phyloP scores from a whole-genome alignment of 53 echinoderm and acorn worm genomes.

The Pentamera pediparva region DNA sequence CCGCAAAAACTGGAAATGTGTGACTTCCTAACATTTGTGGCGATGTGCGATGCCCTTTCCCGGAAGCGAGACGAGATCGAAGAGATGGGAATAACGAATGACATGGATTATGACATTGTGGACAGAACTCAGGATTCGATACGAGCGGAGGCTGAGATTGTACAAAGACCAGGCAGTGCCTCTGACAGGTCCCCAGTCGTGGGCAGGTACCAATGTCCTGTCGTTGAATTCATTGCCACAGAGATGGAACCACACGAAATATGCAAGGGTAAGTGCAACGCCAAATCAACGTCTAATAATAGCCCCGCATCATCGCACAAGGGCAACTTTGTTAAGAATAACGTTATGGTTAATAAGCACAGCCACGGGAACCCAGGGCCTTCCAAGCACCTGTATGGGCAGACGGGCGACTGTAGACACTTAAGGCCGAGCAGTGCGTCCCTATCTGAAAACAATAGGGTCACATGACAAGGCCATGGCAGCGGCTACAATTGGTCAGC shows the following conservation, averaged over 20 bases:
- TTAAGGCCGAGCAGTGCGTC: slow-evolving; percentile 37
- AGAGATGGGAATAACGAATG: slow-evolving; percentile 14
- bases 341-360: slow-evolving; percentile 26
- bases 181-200: slow-evolving; percentile 16
- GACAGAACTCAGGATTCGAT: slow-evolving; percentile 34
- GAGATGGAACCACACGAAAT: slow-evolving; percentile 37
- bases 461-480: slow-evolving; percentile 26
- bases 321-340: slow-evolving; percentile 35
- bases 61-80: slow-evolving; percentile 60
- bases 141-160: slow-evolving; percentile 36
- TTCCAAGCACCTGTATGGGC: slow-evolving; percentile 29
- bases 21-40: slow-evolving; percentile 95
- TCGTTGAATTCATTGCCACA: slow-evolving; percentile 30
- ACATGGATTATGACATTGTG: slow-evolving; percentile 32
- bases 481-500: slow-evolving; percentile 8
- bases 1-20: slow-evolving; percentile 83
- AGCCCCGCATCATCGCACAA: slow-evolving; percentile 36
- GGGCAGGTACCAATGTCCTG: slow-evolving; percentile 27
- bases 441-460: slow-evolving; percentile 34
- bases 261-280: slow-evolving; percentile 40
- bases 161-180: slow-evolving; percentile 9
- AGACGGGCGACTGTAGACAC: slow-evolving; percentile 25
- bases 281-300: slow-evolving; percentile 31
- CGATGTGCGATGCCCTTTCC: slow-evolving; percentile 75
- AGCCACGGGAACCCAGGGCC: slow-evolving; percentile 37